phyloP scores from a whole-genome alignment of 2,888 invertebrate genomes.

The Galerucella calmariensis region DNA sequence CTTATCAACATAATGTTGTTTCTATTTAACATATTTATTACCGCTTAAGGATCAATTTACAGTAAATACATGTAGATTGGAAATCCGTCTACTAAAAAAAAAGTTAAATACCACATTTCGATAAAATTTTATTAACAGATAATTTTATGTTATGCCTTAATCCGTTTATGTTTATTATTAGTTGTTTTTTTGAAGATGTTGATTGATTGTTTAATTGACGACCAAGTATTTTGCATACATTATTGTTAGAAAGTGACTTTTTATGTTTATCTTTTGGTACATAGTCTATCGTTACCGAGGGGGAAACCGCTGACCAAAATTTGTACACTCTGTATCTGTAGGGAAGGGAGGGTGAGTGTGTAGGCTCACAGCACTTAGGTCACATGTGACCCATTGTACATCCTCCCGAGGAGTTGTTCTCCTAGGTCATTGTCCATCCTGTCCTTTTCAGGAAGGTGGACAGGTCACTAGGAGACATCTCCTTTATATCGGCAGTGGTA shows the following conservation, averaged over 20 bases:
- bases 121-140: not conserved
- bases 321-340: too few relatives aligned
- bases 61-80: constrained; percentile 10
- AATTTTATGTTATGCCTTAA: not conserved
- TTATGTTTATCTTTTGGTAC: too few relatives aligned
- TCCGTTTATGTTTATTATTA: not conserved
- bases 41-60: constrained; percentile 14
- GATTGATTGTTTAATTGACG: not conserved
- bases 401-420: too few relatives aligned
- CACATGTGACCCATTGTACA: too few relatives aligned
- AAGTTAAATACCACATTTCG: not conserved
- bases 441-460: too few relatives aligned
- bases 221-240: constrained; percentile 6
- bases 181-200: not conserved
- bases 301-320: too few relatives aligned
- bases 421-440: too few relatives aligned
- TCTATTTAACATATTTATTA: constrained; percentile 17
- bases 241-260: not conserved
- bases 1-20: constrained; percentile 17
- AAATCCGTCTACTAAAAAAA: not conserved
- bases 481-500: too few relatives aligned
- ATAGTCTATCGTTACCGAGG: too few relatives aligned
- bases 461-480: too few relatives aligned
- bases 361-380: too few relatives aligned
- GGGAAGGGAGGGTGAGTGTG: too few relatives aligned